Percentiles rank a stretch among this genome's conserved stretches.
These are phyloP conservation scores for Octodon degus DNA, from an alignment of 2,113 vertebrate genomes.

Conservation along the genomic window DNA sequence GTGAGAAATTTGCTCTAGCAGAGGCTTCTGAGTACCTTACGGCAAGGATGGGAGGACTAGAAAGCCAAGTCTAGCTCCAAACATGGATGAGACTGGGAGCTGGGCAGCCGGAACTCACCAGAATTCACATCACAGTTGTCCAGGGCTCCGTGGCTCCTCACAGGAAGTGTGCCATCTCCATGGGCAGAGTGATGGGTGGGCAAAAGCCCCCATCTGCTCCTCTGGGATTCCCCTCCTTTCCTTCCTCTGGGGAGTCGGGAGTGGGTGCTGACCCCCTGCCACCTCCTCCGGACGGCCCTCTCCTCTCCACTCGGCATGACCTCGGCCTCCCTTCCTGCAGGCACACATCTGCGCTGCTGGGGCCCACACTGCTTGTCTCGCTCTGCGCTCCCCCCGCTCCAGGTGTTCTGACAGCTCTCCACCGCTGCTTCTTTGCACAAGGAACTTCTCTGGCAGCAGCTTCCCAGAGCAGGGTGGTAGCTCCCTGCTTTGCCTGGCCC, in stretches of 20 bases:
- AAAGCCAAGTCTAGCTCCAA: background rate
- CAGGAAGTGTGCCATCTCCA: background rate
- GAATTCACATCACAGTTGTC: no score
- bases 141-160: accelerated
- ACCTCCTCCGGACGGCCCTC: accelerated
- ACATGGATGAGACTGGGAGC: background rate
- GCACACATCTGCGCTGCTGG: no score
- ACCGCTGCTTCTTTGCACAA: background rate
- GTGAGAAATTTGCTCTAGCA: accelerated
- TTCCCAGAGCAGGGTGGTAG: no score
- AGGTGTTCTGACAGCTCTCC: background rate
- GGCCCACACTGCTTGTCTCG: no score
- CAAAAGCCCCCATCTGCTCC: accelerated
- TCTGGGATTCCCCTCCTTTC: no score
- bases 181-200: accelerated
- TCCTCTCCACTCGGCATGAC: background rate
- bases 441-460: background rate
- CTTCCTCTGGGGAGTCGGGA: background rate
- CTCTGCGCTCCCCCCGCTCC: no score
- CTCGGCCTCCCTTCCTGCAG: background rate
- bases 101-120: background rate
- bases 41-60: background rate
- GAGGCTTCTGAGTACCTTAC: background rate
- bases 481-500: accelerated
- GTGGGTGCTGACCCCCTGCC: no score